Evolutionary conservation across 2,888 invertebrate species (phyloP).

Genomic region (Drosophila mettleri): DNA sequence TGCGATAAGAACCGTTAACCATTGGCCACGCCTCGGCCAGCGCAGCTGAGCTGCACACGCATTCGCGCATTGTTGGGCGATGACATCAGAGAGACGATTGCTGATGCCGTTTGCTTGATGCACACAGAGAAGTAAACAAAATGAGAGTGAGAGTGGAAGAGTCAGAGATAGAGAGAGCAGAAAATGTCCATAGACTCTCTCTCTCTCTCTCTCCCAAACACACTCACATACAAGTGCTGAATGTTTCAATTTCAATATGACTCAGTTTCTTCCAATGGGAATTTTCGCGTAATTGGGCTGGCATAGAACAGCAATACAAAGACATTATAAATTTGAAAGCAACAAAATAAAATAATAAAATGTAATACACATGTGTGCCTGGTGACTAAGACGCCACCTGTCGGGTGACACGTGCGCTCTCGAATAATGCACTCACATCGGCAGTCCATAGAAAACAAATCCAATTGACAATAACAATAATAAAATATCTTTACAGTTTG

Average conservation of each 20-base stretch:
- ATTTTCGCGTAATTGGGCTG: conserved; percentile 9
- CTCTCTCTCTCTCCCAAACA: not conserved
- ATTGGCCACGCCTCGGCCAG: not conserved
- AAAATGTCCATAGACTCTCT: conserved; percentile 8
- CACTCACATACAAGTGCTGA: not conserved
- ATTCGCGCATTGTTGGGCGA: conserved; percentile 65
- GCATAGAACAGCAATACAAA: conserved; percentile 5
- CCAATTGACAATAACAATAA: conserved; percentile 19
- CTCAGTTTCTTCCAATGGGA: conserved; percentile 26
- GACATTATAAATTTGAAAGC: not conserved
- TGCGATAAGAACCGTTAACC: conserved; percentile 36
- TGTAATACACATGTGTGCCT: not conserved
- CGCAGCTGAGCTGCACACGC: conserved; percentile 47
- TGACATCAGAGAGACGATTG: conserved; percentile 63
- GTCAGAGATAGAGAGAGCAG: conserved; percentile 20
- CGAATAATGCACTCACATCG: conserved; percentile 24
- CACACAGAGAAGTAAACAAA: conserved; percentile 44
- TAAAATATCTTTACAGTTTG: conserved; percentile 15
- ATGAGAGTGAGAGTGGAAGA: not conserved
- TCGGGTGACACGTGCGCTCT: conserved; percentile 11
- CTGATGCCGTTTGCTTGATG: conserved; percentile 42
- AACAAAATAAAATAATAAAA: conserved; percentile 9
- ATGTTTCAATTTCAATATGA: conserved; percentile 21
- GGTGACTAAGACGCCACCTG: conserved; percentile 22
- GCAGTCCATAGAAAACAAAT: conserved; percentile 10